Conservation (phyloP, 1,140 invertebrate species). For the Tetraneura akinire region DNA sequence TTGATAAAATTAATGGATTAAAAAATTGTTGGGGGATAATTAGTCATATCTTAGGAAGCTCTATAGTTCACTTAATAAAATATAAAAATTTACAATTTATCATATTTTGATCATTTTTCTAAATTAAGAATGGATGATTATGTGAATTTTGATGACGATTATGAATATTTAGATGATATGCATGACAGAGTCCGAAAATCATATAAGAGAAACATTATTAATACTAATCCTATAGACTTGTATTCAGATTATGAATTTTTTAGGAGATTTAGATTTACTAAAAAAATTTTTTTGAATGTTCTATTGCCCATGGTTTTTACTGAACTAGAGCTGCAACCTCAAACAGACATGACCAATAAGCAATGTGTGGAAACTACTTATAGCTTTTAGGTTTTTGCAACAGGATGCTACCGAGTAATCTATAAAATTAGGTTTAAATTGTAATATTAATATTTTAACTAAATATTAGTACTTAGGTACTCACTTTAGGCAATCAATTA, state of each 20-base stretch:
- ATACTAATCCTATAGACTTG: not conserved
- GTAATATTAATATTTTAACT: not conserved
- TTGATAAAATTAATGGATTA: not conserved
- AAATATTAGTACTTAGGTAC: no score
- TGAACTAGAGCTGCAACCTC: not conserved
- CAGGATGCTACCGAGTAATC: slow-evolving; percentile 6
- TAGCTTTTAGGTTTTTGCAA: not conserved
- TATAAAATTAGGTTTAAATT: not conserved
- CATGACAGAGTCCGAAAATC: not conserved
- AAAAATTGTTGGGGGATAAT: not conserved
- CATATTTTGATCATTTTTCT: not conserved
- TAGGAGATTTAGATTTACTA: not conserved
- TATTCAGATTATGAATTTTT: slow-evolving; percentile 6
- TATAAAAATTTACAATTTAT: no score
- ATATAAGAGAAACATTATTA: not conserved
- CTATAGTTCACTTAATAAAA: not conserved
- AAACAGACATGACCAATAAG: not conserved
- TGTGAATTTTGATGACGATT: slow-evolving; percentile 5
- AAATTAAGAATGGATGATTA: slow-evolving; percentile 13
- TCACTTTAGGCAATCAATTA: not conserved
- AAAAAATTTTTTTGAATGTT: not conserved
- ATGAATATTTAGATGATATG: not conserved
- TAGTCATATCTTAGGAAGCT: slow-evolving; percentile 12
- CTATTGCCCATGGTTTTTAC: slow-evolving; percentile 1
- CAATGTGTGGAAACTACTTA: slow-evolving; percentile 2